Evolutionary conservation across 2,888 invertebrate species (phyloP), one percentile per base, ranked within the genome.

Genomic region (Criorhina ranunculi): DNA sequence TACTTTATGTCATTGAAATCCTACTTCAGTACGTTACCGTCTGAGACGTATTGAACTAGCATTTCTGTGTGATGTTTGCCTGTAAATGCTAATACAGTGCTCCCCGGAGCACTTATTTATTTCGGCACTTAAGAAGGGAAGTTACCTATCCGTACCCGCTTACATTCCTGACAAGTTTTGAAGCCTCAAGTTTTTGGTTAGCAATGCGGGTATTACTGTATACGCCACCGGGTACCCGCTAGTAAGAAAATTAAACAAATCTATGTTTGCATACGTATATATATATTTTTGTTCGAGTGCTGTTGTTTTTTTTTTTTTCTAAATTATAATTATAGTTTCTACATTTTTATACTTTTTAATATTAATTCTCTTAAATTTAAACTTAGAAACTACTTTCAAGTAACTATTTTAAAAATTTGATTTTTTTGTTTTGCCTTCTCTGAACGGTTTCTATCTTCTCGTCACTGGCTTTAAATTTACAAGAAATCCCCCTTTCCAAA

Each of bases 231-330:
- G n/a, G n/a, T n/a, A n/a, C n/a, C n/a, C n/a, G n/a, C n/a, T n/a
- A 24, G 24, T 40, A 5, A 12, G n/a, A 17, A 44, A 37, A 35
- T 1, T 9, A 11, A 3, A 19, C 15, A 11, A 24, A 29, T 57
- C n/a, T n/a, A n/a, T n/a, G n/a, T 76, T 69, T 57, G 62, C 66
- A 59, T 66, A 66, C 57, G 15, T 78, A 57, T 60, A 60, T 82
- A 82, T 83, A 83, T 83, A 60, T 78, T 62, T 77, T 73, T 83
- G 59, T 75, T 82, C 78, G 72, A 60, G 77, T 83, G 82, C 82
- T 77, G 31, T 66, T 44, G n/a, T 67, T 44, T 24, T 66, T 53
- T 51, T 42, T 37, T 67, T 53, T 53, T 77, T 67, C 53, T 60
- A 44, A 62, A 37, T 42, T 78, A 66, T 59, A 9, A 40, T 55